Percentiles rank a stretch among this genome's conserved stretches.
Evolutionary conservation across 2,888 invertebrate genomes (phyloP).

Genomic region (Sepiola atlantica): DNA sequence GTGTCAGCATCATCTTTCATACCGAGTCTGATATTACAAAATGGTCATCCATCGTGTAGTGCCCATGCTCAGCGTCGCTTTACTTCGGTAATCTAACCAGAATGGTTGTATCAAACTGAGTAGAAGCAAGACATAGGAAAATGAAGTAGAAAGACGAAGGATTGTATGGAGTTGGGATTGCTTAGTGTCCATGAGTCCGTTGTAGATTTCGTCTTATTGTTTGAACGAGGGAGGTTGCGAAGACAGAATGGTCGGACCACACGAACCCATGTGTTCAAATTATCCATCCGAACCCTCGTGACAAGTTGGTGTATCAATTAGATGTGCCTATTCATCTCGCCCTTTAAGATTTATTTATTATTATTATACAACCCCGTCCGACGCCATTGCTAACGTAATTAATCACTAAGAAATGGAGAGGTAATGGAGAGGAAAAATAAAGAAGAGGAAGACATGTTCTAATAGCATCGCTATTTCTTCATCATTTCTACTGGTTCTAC

Average conservation of each 20-base stretch:
- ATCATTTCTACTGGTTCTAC: too few relatives aligned
- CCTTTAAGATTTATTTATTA: slow-evolving; percentile 20
- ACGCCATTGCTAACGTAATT: background rate
- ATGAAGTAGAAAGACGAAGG: background rate
- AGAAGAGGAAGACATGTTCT: background rate
- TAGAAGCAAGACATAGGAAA: background rate
- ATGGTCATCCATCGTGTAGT: too few relatives aligned
- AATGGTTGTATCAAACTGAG: too few relatives aligned
- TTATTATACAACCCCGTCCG: background rate
- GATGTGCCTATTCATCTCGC: background rate
- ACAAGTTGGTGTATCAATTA: background rate
- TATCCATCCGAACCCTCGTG: background rate
- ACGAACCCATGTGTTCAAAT: background rate
- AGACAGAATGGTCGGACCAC: background rate
- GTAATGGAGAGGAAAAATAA: background rate
- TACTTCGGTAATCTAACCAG: too few relatives aligned
- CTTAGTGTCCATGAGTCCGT: background rate
- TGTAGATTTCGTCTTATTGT: background rate
- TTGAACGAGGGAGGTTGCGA: background rate
- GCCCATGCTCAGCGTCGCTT: too few relatives aligned
- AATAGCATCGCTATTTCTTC: background rate
- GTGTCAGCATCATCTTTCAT: too few relatives aligned
- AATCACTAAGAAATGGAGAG: background rate
- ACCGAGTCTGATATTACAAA: too few relatives aligned
- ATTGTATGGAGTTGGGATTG: background rate